Conservation (phyloP, 2,113 vertebrate genomes). For the Macrotis lagotis region DNA sequence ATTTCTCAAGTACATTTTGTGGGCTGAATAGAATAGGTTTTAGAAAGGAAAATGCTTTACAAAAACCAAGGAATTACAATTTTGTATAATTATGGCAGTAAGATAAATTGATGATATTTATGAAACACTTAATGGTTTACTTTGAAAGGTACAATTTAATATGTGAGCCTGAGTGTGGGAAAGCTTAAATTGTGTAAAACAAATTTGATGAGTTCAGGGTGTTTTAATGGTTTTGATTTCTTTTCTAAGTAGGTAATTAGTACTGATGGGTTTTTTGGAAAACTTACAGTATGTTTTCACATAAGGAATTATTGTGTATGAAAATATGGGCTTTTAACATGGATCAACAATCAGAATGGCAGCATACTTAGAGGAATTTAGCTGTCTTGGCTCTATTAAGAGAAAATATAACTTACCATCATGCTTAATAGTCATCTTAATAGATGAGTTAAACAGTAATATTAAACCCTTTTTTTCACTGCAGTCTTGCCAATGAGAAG, state of each 20-base stretch:
- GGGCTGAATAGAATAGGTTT: neutral
- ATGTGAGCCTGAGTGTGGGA: neutral
- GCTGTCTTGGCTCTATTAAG: neutral
- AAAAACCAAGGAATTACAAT: neutral
- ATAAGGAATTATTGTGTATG: constrained; percentile 2
- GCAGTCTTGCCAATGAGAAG: neutral
- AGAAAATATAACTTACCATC: neutral
- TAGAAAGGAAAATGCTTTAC: neutral
- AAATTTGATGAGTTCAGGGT: constrained; percentile 13
- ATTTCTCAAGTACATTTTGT: constrained; percentile 6
- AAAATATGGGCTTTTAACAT: neutral
- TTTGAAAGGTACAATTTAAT: neutral
- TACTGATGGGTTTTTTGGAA: neutral
- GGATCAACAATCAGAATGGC: neutral
- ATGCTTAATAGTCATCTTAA: neutral
- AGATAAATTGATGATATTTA: constrained; percentile 4
- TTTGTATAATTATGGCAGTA: neutral
- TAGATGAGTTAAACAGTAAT: neutral
- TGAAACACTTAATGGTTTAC: constrained; percentile 5
- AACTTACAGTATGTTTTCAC: constrained; percentile 10
- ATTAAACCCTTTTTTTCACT: neutral
- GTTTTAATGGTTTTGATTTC: neutral
- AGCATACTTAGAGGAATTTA: neutral
- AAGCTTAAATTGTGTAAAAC: constrained; percentile 1
- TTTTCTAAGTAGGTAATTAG: constrained; percentile 46